Evolutionary conservation across 2,888 invertebrate genomes (phyloP).

Genomic region (Hirtodrosophila duncani): DNA sequence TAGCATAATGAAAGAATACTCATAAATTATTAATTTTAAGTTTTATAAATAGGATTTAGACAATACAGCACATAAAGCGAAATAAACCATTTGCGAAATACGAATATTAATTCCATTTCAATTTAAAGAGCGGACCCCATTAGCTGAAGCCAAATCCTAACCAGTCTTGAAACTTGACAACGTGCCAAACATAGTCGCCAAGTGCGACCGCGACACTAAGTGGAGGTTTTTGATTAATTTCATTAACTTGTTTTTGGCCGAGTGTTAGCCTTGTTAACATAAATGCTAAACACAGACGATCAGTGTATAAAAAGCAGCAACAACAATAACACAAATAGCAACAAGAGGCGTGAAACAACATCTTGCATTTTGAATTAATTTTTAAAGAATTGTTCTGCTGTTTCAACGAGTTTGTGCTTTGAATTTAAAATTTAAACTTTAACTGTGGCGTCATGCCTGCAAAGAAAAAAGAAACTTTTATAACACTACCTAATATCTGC

Average conservation of each 20-base stretch:
- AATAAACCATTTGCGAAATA: constrained; percentile 28
- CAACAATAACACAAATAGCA: constrained; percentile 10
- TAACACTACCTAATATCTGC: too few species aligned
- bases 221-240: constrained; percentile 50
- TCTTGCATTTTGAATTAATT: constrained; percentile 13
- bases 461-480: too few species aligned
- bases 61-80: constrained; percentile 44
- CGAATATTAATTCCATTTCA: constrained; percentile 42
- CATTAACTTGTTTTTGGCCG: constrained; percentile 52
- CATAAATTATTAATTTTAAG: constrained; percentile 52
- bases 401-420: constrained; percentile 11
- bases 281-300: constrained; percentile 12
- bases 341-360: constrained; percentile 17
- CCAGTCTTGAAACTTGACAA: constrained; percentile 33
- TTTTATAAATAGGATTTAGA: constrained; percentile 45
- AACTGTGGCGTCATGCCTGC: constrained; percentile 11
- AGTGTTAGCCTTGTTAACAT: constrained; percentile 52
- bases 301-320: too few species aligned
- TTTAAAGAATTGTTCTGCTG: constrained; percentile 4
- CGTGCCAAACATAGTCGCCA: constrained; percentile 38
- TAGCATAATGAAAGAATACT: constrained; percentile 47
- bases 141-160: too few species aligned
- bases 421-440: constrained; percentile 1
- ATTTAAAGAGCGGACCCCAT: constrained; percentile 1
- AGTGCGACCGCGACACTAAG: constrained; percentile 24